Evolutionary conservation across 2,888 invertebrate species (phyloP).

Genomic region (Ichneumon xanthorius): DNA sequence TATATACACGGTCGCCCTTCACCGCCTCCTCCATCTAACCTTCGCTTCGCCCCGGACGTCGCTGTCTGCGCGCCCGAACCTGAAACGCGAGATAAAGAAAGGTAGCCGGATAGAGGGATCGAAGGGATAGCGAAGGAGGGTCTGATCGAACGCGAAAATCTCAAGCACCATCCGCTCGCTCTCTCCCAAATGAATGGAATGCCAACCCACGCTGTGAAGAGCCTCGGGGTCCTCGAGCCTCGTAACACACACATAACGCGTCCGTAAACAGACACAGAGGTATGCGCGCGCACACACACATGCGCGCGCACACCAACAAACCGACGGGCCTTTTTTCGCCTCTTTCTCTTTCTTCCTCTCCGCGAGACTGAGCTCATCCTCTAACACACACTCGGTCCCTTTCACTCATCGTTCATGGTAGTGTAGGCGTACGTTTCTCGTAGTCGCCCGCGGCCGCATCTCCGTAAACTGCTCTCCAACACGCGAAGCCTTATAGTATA

Average conservation of each 20-base stretch:
- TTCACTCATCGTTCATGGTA: conserved; percentile 1
- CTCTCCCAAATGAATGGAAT: conserved; percentile 80
- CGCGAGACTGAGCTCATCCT: conserved; percentile 21
- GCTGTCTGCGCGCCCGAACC: conserved; percentile 20
- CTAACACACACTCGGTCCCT: not conserved
- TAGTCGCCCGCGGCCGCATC: not conserved
- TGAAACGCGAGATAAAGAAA: conserved; percentile 26
- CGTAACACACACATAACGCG: not conserved
- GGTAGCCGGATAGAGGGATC: conserved; percentile 1
- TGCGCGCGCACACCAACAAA: not conserved
- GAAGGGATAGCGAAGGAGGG: conserved; percentile 25
- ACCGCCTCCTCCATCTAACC: conserved; percentile 30
- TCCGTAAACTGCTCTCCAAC: not conserved
- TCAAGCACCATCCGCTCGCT: conserved; percentile 71
- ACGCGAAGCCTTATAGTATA: not conserved
- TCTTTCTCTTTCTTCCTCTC: conserved; percentile 18
- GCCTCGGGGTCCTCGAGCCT: conserved; percentile 15
- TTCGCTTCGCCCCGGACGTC: conserved; percentile 19
- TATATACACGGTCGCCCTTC: conserved; percentile 5
- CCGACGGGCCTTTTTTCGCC: not conserved
- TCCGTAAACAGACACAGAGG: conserved; percentile 36
- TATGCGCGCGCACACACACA: conserved; percentile 28
- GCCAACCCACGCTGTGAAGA: conserved; percentile 79
- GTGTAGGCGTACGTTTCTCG: conserved; percentile 14
- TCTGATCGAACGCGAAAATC: conserved; percentile 78